Percentiles rank a stretch among this genome's conserved stretches.
phyloP scores from a whole-genome alignment of 2,888 invertebrate genomes.

The Plebejus anna region DNA sequence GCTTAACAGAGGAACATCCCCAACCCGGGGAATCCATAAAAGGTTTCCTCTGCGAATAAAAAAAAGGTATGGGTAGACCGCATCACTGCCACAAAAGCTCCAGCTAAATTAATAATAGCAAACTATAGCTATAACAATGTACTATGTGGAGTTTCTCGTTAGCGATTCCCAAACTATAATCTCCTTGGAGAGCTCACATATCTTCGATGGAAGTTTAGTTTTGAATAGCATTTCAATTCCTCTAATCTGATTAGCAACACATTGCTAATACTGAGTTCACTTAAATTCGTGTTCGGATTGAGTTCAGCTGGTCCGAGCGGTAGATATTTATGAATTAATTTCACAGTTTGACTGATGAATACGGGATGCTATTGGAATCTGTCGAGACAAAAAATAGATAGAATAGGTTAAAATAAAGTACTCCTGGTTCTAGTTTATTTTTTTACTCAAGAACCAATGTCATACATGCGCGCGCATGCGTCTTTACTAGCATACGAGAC shows the following conservation, averaged over 20 bases:
- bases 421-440: too few species aligned
- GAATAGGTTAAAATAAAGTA: not conserved
- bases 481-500: too few species aligned
- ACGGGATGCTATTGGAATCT: not conserved
- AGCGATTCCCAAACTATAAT: conserved; percentile 12
- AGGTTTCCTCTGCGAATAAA: too few species aligned
- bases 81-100: too few species aligned
- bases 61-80: too few species aligned
- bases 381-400: not conserved
- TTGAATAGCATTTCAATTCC: conserved; percentile 21
- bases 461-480: too few species aligned
- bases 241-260: conserved; percentile 11
- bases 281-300: conserved; percentile 9
- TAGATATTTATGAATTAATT: not conserved
- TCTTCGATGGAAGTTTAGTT: conserved; percentile 18
- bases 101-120: not conserved
- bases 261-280: not conserved
- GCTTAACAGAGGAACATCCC: too few species aligned
- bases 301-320: not conserved
- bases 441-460: too few species aligned
- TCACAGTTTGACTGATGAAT: not conserved
- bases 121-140: not conserved
- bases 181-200: conserved; percentile 25
- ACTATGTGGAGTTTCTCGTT: not conserved
- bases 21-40: too few species aligned